A percentile compares a stretch with the other conserved stretches of the same genome.
Conservation (phyloP, 2,113 vertebrate species). For the Saimiri boliviensis region DNA sequence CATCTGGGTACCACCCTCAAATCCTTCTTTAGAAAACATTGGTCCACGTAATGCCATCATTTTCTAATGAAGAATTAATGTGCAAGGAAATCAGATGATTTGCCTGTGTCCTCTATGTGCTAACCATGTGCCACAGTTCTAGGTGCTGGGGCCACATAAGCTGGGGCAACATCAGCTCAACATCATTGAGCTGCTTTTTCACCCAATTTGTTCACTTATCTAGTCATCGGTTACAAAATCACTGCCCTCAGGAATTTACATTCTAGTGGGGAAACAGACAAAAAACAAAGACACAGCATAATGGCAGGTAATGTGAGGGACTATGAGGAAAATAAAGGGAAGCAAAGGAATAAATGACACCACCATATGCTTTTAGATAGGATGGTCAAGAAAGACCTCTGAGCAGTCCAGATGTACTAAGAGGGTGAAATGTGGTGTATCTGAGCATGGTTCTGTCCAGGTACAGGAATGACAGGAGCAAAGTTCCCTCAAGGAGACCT, state of each 20-base stretch:
- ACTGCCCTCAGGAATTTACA: neutral
- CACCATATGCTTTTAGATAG: fast-evolving
- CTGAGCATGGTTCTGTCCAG: neutral
- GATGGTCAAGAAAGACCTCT: neutral
- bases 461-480: neutral
- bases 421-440: fast-evolving
- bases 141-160: neutral
- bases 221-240: neutral
- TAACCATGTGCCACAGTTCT: neutral
- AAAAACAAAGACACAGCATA: neutral
- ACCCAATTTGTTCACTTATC: too few relatives aligned
- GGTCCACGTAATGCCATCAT: neutral
- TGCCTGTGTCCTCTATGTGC: neutral
- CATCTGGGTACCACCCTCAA: neutral
- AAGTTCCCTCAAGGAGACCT: neutral
- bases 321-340: neutral
- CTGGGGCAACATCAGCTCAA: too few relatives aligned
- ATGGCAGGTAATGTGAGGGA: neutral
- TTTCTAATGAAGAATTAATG: neutral
- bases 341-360: neutral
- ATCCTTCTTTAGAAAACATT: neutral
- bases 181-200: too few relatives aligned
- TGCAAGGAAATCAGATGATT: neutral
- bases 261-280: neutral
- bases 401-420: fast-evolving